These are phyloP conservation scores for Trissolcus brochymenae DNA, from an alignment of 2,888 invertebrate species.

Conservation along the genomic window DNA sequence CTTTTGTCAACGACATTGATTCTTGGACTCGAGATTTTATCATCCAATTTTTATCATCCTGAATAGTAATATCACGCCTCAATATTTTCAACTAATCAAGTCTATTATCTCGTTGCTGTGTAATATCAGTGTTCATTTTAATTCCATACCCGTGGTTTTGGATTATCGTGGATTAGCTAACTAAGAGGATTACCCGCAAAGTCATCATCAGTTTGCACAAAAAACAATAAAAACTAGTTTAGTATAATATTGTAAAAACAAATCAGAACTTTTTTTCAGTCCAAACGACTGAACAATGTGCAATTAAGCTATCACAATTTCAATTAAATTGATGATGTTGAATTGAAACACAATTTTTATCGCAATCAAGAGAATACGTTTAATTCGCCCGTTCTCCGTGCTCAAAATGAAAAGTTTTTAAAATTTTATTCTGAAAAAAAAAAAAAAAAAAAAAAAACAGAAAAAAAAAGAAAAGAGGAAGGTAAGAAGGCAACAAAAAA, in stretches of 20 bases:
- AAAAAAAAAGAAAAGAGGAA: slow-evolving; percentile 10
- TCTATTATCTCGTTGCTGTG: slow-evolving; percentile 16
- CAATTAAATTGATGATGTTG: too few species aligned
- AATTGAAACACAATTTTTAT: too few species aligned
- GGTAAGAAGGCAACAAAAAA: slow-evolving; percentile 47
- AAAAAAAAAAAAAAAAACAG: not conserved
- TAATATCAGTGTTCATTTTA: slow-evolving; percentile 30
- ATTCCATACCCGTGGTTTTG: slow-evolving; percentile 14
- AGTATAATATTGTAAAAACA: too few species aligned
- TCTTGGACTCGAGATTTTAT: not conserved
- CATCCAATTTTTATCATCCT: not conserved
- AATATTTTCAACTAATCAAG: slow-evolving; percentile 7
- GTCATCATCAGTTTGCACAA: not conserved
- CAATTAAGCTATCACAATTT: too few species aligned
- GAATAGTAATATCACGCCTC: not conserved
- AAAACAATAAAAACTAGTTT: too few species aligned
- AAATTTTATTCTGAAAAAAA: slow-evolving; percentile 1
- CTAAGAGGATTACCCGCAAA: slow-evolving; percentile 17
- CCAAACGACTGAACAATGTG: too few species aligned
- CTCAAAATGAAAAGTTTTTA: not conserved
- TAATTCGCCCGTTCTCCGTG: too few species aligned
- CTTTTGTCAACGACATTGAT: not conserved
- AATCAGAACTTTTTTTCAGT: too few species aligned
- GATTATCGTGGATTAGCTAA: slow-evolving; percentile 19
- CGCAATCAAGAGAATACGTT: too few species aligned